Evolutionary conservation across 2,888 invertebrate genomes (phyloP).

Genomic region (Rhamnusium bicolor): DNA sequence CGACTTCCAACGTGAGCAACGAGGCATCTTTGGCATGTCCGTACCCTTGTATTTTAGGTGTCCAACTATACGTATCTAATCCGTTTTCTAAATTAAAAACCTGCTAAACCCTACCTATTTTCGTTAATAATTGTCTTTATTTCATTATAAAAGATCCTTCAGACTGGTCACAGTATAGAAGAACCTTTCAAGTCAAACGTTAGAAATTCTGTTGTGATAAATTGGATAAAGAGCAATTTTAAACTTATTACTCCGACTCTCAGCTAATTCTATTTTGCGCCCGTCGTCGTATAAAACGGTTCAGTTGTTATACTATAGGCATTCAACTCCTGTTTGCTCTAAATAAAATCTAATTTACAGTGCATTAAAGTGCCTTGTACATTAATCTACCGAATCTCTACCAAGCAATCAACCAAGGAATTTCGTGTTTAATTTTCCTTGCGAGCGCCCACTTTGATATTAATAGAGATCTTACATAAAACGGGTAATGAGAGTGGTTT

Average conservation of each 20-base stretch:
- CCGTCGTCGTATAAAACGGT: background rate
- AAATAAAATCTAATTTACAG: conserved; percentile 26
- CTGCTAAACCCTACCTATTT: too few species aligned
- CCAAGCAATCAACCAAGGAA: conserved; percentile 41
- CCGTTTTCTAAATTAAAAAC: too few species aligned
- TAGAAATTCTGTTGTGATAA: background rate
- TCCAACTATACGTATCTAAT: too few species aligned
- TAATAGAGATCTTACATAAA: conserved; percentile 50
- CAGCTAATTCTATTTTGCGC: background rate
- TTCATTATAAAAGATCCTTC: too few species aligned
- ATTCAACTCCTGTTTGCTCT: background rate
- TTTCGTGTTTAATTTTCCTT: conserved; percentile 44
- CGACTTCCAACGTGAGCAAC: too few species aligned
- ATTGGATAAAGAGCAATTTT: background rate
- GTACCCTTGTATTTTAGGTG: too few species aligned
- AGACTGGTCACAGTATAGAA: background rate
- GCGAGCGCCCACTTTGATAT: conserved; percentile 44
- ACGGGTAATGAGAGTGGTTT: conserved; percentile 40
- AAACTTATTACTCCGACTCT: conserved; percentile 2
- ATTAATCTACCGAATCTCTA: conserved; percentile 29
- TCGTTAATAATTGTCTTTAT: too few species aligned
- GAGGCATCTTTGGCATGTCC: too few species aligned
- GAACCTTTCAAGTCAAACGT: background rate
- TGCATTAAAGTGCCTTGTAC: conserved; percentile 13
- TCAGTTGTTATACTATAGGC: background rate